phyloP scores from a whole-genome alignment of 2,888 invertebrate species.

The Deroplatys truncata region DNA sequence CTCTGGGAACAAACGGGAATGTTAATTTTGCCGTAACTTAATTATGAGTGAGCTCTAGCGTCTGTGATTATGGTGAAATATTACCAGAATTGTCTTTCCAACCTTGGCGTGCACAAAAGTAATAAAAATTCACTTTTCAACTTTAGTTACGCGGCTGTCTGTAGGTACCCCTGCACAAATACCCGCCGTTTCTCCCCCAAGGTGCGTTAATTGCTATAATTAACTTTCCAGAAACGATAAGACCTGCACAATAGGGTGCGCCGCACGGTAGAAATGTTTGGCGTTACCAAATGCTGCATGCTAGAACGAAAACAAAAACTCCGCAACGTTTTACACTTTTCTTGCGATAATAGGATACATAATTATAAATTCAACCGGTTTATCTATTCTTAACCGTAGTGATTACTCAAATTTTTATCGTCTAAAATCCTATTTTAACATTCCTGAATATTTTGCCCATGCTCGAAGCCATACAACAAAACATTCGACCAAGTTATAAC shows the following conservation, averaged over 20 bases:
- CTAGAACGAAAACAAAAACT: no score
- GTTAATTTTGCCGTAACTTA: neutral
- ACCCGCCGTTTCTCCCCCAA: neutral
- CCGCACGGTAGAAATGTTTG: no score
- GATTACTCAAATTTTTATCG: no score
- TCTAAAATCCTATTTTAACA: no score
- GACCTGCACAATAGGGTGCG: neutral
- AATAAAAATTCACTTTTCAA: neutral
- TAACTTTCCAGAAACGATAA: neutral
- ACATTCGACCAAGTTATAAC: no score
- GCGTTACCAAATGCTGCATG: no score
- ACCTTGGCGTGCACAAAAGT: neutral
- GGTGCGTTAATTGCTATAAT: neutral
- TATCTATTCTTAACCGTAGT: no score
- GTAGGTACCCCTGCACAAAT: neutral
- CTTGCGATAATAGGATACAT: no score
- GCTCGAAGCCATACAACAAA: no score
- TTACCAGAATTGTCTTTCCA: neutral
- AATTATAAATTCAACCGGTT: no score
- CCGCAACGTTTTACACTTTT: no score
- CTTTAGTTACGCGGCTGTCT: neutral
- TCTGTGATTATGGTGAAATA: constrained; percentile 2
- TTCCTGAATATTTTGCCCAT: no score
- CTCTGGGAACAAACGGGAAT: neutral
- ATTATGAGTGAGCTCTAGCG: neutral